These are phyloP conservation scores for Acanthosepion lycidas DNA, from an alignment of 2,888 invertebrate genomes.

Conservation along the genomic window DNA sequence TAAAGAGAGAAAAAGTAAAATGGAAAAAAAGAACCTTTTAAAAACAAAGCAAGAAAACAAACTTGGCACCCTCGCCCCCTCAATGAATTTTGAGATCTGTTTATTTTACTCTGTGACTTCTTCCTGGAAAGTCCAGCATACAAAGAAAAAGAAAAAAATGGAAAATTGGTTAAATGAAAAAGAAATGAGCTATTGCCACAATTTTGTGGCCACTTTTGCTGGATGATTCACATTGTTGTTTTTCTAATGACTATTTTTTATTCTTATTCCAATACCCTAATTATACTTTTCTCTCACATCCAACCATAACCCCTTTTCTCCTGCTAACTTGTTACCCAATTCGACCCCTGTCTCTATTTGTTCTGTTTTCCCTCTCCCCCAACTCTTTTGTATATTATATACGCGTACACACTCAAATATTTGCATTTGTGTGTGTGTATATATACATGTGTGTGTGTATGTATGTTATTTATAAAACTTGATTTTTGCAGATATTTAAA, in stretches of 20 bases:
- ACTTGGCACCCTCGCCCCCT: background rate
- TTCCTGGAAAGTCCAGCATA: background rate
- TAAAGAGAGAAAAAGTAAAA: slow-evolving; percentile 33
- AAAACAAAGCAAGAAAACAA: background rate
- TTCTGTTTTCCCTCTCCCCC: background rate
- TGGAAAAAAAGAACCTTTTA: background rate
- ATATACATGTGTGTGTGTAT: background rate
- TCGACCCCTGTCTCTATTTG: background rate
- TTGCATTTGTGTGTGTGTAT: background rate
- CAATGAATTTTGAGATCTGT: slow-evolving; percentile 24
- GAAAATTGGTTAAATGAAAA: background rate
- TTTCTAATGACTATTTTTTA: background rate
- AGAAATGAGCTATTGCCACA: background rate
- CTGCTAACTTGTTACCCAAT: background rate
- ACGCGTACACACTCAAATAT: background rate
- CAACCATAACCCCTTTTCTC: background rate
- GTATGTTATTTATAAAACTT: slow-evolving; percentile 4
- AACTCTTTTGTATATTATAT: background rate
- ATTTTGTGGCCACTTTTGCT: background rate
- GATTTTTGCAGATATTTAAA: background rate
- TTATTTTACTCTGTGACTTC: background rate
- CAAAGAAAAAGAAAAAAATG: background rate
- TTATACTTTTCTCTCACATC: background rate
- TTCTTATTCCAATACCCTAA: background rate
- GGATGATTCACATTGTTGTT: slow-evolving; percentile 10